Percentiles rank a stretch among this genome's conserved stretches.
Evolutionary conservation across 2,113 vertebrate genomes (phyloP).

Genomic region (Hypanus sabinus): DNA sequence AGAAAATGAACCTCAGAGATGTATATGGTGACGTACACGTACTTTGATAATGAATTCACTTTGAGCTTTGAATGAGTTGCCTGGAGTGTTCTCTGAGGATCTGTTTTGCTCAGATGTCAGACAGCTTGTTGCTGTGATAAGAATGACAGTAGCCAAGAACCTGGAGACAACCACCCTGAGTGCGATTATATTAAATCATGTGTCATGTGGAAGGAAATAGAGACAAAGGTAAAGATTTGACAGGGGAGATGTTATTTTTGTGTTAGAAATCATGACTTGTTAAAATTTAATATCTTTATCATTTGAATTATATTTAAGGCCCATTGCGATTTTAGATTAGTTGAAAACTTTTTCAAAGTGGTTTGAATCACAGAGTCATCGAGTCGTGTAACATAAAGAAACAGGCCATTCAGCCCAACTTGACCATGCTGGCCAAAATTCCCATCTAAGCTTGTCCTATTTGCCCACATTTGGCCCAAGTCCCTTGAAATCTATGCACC

Average conservation of each 20-base stretch:
- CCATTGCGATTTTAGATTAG: background rate
- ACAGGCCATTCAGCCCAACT: too few relatives aligned
- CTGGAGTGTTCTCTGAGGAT: background rate
- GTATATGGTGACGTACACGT: too few relatives aligned
- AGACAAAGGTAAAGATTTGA: background rate
- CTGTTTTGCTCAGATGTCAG: background rate
- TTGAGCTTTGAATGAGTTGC: background rate
- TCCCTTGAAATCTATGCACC: too few relatives aligned
- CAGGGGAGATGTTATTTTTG: background rate
- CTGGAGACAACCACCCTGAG: background rate
- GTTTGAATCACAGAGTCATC: background rate
- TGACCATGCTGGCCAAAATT: too few relatives aligned
- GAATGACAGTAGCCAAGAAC: background rate
- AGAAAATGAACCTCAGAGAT: too few relatives aligned
- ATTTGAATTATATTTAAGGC: background rate
- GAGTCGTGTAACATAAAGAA: too few relatives aligned
- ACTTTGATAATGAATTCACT: too few relatives aligned
- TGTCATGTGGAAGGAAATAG: background rate
- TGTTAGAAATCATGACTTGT: background rate
- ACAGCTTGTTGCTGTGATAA: background rate
- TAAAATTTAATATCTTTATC: background rate
- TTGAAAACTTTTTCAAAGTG: background rate
- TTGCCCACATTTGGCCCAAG: too few relatives aligned
- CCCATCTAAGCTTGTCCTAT: too few relatives aligned
- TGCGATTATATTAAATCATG: background rate